A percentile compares a stretch with the other conserved stretches of the same genome.
These are phyloP conservation scores for Steinernema scapterisci DNA, from an alignment of 2,888 invertebrate genomes.

Conservation along the genomic window DNA sequence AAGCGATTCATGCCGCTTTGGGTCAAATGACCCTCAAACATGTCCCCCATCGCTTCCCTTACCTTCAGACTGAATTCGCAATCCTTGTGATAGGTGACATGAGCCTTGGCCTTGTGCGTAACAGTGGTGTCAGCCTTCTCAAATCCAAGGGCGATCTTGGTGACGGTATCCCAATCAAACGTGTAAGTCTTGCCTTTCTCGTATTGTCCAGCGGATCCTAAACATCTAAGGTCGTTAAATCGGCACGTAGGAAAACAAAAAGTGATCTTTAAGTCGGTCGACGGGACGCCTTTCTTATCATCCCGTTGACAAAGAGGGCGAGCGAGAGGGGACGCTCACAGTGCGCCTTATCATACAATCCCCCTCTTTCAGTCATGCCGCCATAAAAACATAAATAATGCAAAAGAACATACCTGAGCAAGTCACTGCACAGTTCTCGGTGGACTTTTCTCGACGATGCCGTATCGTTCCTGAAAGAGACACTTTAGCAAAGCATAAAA, in stretches of 20 bases:
- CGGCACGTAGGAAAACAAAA: background rate
- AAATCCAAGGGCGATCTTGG: conserved; percentile 9
- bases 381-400: background rate
- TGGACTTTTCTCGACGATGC: background rate
- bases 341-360: background rate
- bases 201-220: conserved; percentile 8
- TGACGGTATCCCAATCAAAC: background rate
- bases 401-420: conserved; percentile 9
- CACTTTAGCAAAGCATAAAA: background rate
- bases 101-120: conserved; percentile 14
- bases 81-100: conserved; percentile 21
- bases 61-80: conserved; percentile 25
- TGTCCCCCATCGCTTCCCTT: no score
- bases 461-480: background rate
- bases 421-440: background rate
- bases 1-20: no score
- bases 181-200: conserved; percentile 20
- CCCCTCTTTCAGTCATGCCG: background rate
- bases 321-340: background rate
- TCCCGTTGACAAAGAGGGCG: no score
- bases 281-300: no score
- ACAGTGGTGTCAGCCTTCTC: background rate
- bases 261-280: background rate
- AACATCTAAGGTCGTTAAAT: no score
- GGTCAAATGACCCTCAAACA: no score